Conservation (phyloP, 2,888 invertebrate species). For the Bellardia pandia region DNA sequence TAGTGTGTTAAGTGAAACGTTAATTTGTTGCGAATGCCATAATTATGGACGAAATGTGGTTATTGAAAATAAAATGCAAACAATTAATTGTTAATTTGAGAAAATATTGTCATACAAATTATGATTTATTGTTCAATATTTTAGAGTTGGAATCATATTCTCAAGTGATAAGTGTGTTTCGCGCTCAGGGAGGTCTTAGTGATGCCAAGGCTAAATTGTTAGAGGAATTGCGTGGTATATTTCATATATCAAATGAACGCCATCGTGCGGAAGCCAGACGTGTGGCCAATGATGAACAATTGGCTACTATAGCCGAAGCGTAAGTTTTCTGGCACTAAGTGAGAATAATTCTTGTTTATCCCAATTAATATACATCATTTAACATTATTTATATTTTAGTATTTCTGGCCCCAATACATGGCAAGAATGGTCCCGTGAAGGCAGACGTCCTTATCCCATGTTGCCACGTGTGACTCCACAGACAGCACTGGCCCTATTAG, state of each 20-base stretch:
- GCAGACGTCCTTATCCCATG: slow-evolving; percentile 92
- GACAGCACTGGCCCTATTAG: slow-evolving; percentile 92
- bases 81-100: neutral
- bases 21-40: slow-evolving; percentile 42
- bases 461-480: slow-evolving; percentile 93
- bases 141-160: slow-evolving; percentile 96
- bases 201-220: slow-evolving; percentile 93
- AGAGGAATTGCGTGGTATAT: slow-evolving; percentile 91
- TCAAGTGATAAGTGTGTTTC: slow-evolving; percentile 93
- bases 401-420: slow-evolving; percentile 88
- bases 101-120: neutral
- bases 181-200: slow-evolving; percentile 95
- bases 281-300: slow-evolving; percentile 95
- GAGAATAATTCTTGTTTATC: neutral
- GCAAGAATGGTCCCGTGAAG: slow-evolving; percentile 94
- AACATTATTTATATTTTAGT: slow-evolving; percentile 81
- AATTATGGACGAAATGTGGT: slow-evolving; percentile 60
- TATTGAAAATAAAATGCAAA: slow-evolving; percentile 51
- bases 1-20: slow-evolving; percentile 60
- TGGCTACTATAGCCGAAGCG: slow-evolving; percentile 95
- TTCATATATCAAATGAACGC: slow-evolving; percentile 95
- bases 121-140: slow-evolving; percentile 71
- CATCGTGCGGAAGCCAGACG: slow-evolving; percentile 96
- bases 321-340: slow-evolving; percentile 84
- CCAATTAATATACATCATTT: neutral